Base-by-base conservation (phyloP, 92 coral and sea anemone genomes). In the Umimayanthus chanpuru region DNA sequence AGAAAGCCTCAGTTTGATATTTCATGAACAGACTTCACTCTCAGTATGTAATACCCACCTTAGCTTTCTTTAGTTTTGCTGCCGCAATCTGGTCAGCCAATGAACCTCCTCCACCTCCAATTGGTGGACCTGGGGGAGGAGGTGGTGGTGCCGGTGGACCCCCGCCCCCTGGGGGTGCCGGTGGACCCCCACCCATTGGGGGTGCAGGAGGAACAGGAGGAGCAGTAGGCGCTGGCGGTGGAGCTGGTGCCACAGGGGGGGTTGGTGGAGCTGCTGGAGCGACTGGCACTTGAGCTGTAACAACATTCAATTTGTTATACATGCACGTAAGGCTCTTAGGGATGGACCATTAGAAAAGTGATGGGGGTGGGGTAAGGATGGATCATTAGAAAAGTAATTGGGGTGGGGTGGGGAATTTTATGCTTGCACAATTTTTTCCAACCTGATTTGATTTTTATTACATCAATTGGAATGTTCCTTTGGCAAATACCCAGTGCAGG, bases 51-150 rank as follows among this genome's bases (percentile, higher is more conserved):
- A 29, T 40, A 56, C 84, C 58, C 47, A 94, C 98, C 98, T 90
- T 95, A 14, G 99, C 94, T 86, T 97, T 97, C 88, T 94, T 95
- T 21, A 97, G 88, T 89, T 94, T 97, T 81, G 99, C 97, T 65
- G 99, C 99, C n/a, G 99, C 99, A 47, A 97, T 92, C 92, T 97
- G 99, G 76, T 94, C 95, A 80, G 99, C 98, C 71, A 97, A 80
- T 53, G 96, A 25, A 2, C 99, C 99, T 49, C 99, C 98, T 18
- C 96, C 98, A 2, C 98, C 96, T 44, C 91, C 88, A 29, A 92
- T 76, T 0, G 93, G 81, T 21, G 96, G 92, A 4, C 95, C 92
- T 25, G 95, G 92, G 16, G 98, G 98, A 64, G 98, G 94, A 49
- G 98, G 94, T 53, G 96, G 94, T 4, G 97, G 92, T 15, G 94